Conservation (phyloP, 2,797 vertebrate species). For the Monodelphis domestica region DNA sequence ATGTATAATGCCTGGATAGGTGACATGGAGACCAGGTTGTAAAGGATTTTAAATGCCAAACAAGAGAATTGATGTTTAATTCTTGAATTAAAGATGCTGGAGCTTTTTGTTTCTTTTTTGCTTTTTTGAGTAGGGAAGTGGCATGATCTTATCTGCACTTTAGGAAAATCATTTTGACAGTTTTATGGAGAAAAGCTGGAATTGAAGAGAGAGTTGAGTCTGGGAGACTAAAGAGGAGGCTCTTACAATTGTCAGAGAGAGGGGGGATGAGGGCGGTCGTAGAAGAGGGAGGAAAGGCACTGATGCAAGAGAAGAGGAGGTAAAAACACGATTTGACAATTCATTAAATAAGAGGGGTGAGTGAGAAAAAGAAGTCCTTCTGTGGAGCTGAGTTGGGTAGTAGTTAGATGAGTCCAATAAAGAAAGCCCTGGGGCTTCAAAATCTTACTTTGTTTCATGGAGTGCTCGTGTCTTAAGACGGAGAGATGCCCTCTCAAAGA, state of each 20-base stretch:
- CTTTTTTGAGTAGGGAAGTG: background rate
- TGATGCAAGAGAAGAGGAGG: background rate
- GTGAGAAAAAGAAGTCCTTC: background rate
- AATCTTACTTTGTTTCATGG: conserved; percentile 86
- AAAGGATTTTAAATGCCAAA: background rate
- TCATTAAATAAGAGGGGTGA: too few relatives aligned
- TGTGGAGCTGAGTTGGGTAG: too few relatives aligned
- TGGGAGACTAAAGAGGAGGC: background rate
- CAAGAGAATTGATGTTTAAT: background rate
- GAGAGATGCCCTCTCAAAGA: conserved; percentile 68
- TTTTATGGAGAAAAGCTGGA: background rate
- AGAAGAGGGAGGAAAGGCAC: background rate
- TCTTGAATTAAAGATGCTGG: background rate
- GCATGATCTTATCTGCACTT: background rate
- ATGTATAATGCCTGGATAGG: background rate
- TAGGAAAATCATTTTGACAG: background rate
- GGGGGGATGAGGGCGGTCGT: background rate
- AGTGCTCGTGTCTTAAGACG: conserved; percentile 83
- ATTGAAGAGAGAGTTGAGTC: background rate
- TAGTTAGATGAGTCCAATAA: background rate
- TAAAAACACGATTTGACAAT: too few relatives aligned
- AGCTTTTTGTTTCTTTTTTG: too few relatives aligned
- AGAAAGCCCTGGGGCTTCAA: background rate
- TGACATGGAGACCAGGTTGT: background rate
- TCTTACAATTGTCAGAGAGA: background rate